Percentiles rank a stretch among this genome's conserved stretches.
Conservation (phyloP, 2,888 invertebrate genomes). For the Magallana nippona region DNA sequence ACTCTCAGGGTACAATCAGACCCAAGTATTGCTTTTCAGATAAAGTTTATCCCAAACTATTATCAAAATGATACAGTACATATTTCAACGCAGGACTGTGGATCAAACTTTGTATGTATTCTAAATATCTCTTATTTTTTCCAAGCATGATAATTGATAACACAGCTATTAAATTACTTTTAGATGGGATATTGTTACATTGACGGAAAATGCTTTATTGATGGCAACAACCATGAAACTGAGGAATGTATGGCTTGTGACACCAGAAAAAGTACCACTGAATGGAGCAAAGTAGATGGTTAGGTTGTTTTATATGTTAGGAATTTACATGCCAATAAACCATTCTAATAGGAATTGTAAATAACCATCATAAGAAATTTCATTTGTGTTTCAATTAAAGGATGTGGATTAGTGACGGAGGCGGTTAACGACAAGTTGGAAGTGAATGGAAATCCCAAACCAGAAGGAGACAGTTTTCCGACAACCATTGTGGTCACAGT, state of each 20-base stretch:
- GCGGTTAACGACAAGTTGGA: not conserved
- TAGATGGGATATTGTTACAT: constrained; percentile 21
- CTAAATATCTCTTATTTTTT: not conserved
- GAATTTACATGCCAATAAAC: too few relatives aligned
- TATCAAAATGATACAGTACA: too few relatives aligned
- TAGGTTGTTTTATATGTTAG: too few relatives aligned
- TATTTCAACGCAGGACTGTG: too few relatives aligned
- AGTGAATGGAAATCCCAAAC: not conserved
- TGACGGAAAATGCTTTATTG: not conserved
- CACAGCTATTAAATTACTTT: not conserved
- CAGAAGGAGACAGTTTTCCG: not conserved
- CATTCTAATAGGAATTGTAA: too few relatives aligned
- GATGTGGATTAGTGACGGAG: not conserved
- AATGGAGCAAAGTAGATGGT: not conserved
- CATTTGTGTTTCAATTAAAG: not conserved
- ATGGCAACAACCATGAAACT: not conserved
- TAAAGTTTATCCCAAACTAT: too few relatives aligned
- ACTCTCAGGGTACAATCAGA: not conserved
- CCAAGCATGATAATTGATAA: too few relatives aligned
- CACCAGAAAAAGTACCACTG: not conserved
- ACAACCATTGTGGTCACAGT: not conserved
- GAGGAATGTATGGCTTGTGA: not conserved
- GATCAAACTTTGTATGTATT: too few relatives aligned
- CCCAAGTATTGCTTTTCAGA: too few relatives aligned
- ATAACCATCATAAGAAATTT: too few relatives aligned